Evolutionary conservation across 2,888 invertebrate genomes (phyloP).

Genomic region (Chrysodeixis includens): DNA sequence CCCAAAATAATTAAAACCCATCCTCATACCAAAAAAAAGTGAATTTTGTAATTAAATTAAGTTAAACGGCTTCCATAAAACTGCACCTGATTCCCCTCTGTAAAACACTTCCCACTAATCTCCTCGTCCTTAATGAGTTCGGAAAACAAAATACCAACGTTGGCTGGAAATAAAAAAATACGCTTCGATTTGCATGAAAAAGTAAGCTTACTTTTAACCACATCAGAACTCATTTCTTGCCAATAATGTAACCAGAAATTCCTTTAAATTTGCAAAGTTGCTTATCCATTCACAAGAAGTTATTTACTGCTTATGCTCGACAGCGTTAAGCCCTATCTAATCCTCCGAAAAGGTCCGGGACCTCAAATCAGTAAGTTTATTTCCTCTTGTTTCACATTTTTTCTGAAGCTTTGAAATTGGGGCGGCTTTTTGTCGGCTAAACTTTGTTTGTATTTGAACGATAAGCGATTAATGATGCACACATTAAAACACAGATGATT

Average conservation of each 20-base stretch:
- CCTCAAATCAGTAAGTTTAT: constrained; percentile 42
- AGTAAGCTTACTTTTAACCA: constrained; percentile 22
- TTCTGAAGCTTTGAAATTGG: constrained; percentile 27
- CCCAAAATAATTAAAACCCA: neutral
- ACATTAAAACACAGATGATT: constrained; percentile 3
- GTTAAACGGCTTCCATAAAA: constrained; percentile 12
- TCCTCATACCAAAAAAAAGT: neutral
- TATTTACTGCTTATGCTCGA: constrained; percentile 31
- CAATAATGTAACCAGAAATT: constrained; percentile 28
- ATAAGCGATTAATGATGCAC: constrained; percentile 16
- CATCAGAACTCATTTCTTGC: constrained; percentile 23
- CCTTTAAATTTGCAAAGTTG: constrained; percentile 27
- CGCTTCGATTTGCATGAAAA: constrained; percentile 26
- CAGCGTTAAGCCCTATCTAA: constrained; percentile 39
- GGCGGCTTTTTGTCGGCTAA: constrained; percentile 19
- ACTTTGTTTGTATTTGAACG: constrained; percentile 17
- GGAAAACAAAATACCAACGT: constrained; percentile 8
- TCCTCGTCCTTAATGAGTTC: constrained; percentile 8
- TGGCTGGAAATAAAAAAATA: constrained; percentile 9
- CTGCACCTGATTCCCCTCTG: neutral
- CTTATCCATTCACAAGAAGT: constrained; percentile 28
- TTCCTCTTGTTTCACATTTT: constrained; percentile 44
- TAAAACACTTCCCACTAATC: constrained; percentile 1
- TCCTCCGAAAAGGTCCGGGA: constrained; percentile 31
- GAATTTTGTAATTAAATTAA: neutral